Base-by-base conservation (phyloP, 2,888 invertebrate genomes). In the Cremastinae sp. region DNA sequence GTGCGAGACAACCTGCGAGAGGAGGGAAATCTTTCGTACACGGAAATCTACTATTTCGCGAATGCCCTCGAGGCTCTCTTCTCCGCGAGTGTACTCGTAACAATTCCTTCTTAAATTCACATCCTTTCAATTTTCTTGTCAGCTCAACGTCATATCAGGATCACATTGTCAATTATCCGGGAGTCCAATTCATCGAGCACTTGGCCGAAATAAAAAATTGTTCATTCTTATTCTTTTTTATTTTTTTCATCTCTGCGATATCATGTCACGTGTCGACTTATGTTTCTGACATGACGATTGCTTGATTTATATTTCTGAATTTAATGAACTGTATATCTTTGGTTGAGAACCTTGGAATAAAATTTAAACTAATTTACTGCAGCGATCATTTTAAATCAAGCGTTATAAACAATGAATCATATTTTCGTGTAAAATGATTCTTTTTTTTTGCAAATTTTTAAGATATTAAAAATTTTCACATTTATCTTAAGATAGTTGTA, bases 1-100 rank as follows among this genome's bases (percentile, higher is more conserved):
- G 56, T 43, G 47, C 41, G 34, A 62, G 74, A 64, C 68, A 58
- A n/a, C 20, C 9, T 18, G 22, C 53, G 47, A 49, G 22, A 38
- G 64, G 56, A 69, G 58, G 49, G 12, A 74, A 74, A 74, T 64
- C 58, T n/a, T n/a, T 64, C 58, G 45, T 51, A 34, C 56, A 58
- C 28, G 28, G 5, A 5, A 28, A 56, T 10, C 22, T 18, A 36
- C 56, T 64, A 69, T 64, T 64, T 69, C 43, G 47, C 74, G 56
- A 69, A 3, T 45, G 56, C 41, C 56, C 41, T 28, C 28, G 38
- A 34, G 54, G 51, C 54, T n/a, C n/a, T n/a, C n/a, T n/a, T n/a
- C 64, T 28, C 51, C 49, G 34, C 28, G 62, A 43, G 45, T n/a
- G n/a, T 36, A 45, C 66, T 47, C 28, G 41, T 41, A 62, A 68